Conservation (phyloP, 2,888 invertebrate species). For the Panorpa germanica region DNA sequence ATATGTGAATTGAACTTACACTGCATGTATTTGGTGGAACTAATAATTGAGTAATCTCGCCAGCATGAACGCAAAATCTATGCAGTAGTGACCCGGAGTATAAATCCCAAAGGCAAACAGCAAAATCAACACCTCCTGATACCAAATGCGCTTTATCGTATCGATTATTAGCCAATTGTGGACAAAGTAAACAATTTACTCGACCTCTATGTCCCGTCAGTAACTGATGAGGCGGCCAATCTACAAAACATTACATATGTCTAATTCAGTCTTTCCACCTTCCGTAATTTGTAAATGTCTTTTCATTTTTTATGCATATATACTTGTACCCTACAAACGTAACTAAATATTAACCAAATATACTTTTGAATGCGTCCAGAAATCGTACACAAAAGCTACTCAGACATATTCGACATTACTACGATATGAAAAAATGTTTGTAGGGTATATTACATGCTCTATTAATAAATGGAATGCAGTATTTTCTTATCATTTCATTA, state of each 20-base stretch:
- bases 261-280: not conserved
- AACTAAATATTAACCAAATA: no score
- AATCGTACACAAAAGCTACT: no score
- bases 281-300: not conserved
- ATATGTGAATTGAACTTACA: conserved; percentile 28
- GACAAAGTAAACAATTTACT: conserved; percentile 89
- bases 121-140: conserved; percentile 95
- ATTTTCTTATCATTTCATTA: conserved; percentile 5
- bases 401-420: no score
- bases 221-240: conserved; percentile 80
- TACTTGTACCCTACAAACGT: no score
- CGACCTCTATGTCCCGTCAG: conserved; percentile 79
- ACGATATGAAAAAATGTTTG: no score
- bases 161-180: conserved; percentile 74
- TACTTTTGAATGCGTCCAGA: no score
- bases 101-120: conserved; percentile 91
- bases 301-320: conserved; percentile 2
- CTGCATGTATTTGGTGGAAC: conserved; percentile 87
- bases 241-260: conserved; percentile 23
- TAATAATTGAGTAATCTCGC: conserved; percentile 84
- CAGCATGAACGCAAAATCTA: conserved; percentile 94
- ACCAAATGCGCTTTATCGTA: conserved; percentile 80
- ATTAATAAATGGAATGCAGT: not conserved
- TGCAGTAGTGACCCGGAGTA: conserved; percentile 77
- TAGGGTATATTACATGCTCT: no score